A percentile compares a stretch with the other conserved stretches of the same genome.
Conservation (phyloP, 2,888 invertebrate genomes). For the Ichneumoninae sp. region DNA sequence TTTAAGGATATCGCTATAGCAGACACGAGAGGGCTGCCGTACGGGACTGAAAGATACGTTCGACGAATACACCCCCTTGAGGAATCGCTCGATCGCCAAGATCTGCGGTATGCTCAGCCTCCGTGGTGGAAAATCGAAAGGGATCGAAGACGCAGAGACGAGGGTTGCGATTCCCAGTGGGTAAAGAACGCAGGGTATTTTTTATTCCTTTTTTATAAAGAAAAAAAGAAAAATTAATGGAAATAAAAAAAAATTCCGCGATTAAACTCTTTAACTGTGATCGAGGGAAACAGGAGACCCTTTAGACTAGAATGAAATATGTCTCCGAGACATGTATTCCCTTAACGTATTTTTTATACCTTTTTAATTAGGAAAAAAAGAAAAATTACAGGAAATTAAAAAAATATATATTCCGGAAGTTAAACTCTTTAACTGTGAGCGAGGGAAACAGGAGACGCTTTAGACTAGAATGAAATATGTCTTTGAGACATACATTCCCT, state of each 20-base stretch:
- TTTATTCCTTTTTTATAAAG: neutral
- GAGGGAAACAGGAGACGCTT: no score
- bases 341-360: neutral
- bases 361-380: neutral
- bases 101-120: neutral
- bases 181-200: neutral
- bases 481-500: neutral
- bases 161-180: neutral
- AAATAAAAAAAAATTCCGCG: no score
- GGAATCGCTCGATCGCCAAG: neutral
- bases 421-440: no score
- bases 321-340: neutral
- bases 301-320: neutral
- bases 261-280: no score
- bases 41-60: neutral
- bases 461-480: neutral
- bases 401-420: no score
- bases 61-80: neutral
- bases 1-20: constrained; percentile 11
- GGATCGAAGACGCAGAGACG: neutral
- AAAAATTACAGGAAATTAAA: neutral
- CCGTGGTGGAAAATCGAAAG: neutral
- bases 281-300: neutral
- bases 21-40: neutral
- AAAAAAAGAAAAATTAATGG: no score